A percentile compares a stretch with the other conserved stretches of the same genome.
Conservation (phyloP, 2,888 invertebrate genomes). For the Muscina levida region DNA sequence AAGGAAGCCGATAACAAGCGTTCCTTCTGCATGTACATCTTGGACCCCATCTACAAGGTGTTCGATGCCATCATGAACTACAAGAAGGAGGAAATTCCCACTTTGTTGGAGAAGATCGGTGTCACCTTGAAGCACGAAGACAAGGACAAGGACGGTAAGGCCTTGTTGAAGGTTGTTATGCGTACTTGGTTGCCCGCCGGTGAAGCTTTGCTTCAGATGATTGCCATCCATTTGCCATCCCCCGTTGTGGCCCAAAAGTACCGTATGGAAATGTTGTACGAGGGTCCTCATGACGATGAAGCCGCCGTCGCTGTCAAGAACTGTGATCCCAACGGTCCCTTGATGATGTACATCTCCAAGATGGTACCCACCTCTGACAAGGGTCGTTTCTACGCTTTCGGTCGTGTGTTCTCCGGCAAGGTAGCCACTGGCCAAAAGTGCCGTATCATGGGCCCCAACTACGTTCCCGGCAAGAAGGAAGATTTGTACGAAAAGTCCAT, state of each 20-base stretch:
- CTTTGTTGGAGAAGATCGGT: constrained; percentile 93
- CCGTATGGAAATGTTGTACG: constrained; percentile 99
- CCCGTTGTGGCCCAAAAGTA: constrained; percentile 99
- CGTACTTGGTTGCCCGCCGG: constrained; percentile 99
- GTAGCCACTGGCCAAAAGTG: constrained; percentile 94
- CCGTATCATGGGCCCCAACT: constrained; percentile 99
- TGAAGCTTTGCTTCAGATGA: constrained; percentile 99
- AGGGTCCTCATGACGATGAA: constrained; percentile 98
- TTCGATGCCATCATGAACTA: constrained; percentile 91
- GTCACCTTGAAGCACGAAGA: constrained; percentile 97
- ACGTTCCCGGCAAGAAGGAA: constrained; percentile 98
- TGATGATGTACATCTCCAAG: constrained; percentile 99
- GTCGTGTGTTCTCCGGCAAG: constrained; percentile 99
- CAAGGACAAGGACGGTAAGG: constrained; percentile 97
- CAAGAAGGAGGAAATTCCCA: constrained; percentile 95
- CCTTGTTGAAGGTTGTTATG: constrained; percentile 98
- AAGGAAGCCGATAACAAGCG: constrained; percentile 95
- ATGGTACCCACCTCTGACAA: constrained; percentile 99
- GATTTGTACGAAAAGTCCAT: constrained; percentile 99
- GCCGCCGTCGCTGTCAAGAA: constrained; percentile 94
- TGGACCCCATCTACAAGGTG: constrained; percentile 99
- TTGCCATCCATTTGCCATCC: constrained; percentile 99
- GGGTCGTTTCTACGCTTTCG: constrained; percentile 99
- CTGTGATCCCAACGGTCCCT: constrained; percentile 97
- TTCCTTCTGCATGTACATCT: constrained; percentile 99